Evolutionary conservation across 2,113 vertebrate genomes (phyloP).

Genomic region (Uria lomvia): DNA sequence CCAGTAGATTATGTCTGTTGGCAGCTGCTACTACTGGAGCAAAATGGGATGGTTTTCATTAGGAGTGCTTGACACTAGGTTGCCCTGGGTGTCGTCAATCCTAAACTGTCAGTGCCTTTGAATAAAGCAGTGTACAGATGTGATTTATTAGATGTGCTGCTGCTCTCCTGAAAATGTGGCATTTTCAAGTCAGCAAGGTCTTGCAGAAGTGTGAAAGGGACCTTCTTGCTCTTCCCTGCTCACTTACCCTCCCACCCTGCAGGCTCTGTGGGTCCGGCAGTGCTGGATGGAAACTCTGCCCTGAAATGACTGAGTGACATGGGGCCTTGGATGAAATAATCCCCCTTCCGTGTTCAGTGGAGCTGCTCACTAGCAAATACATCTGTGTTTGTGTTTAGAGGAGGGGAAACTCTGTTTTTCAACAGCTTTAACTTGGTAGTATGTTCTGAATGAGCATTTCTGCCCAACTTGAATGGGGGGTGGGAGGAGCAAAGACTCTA

Average conservation of each 20-base stretch:
- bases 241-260: not conserved
- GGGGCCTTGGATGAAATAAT: not conserved
- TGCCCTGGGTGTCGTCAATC: conserved; percentile 75
- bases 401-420: not conserved
- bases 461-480: too few species aligned
- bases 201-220: conserved; percentile 31
- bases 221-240: not conserved
- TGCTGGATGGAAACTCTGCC: not conserved
- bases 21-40: conserved; percentile 69
- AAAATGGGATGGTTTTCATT: conserved; percentile 74
- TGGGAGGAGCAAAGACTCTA: not conserved
- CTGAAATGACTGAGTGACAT: not conserved
- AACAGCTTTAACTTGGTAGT: not conserved
- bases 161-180: conserved; percentile 47
- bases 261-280: not conserved
- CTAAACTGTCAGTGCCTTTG: conserved; percentile 69
- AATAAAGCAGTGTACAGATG: conserved; percentile 60
- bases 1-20: conserved; percentile 70
- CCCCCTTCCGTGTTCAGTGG: not conserved
- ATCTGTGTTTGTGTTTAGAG: not conserved
- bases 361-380: not conserved
- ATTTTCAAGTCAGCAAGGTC: conserved; percentile 32
- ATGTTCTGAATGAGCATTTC: not conserved
- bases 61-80: conserved; percentile 68
- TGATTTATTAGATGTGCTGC: conserved; percentile 65